Percentiles rank a stretch among this genome's conserved stretches.
phyloP scores from a whole-genome alignment of 2,888 invertebrate genomes.

The Apodemia duryi region DNA sequence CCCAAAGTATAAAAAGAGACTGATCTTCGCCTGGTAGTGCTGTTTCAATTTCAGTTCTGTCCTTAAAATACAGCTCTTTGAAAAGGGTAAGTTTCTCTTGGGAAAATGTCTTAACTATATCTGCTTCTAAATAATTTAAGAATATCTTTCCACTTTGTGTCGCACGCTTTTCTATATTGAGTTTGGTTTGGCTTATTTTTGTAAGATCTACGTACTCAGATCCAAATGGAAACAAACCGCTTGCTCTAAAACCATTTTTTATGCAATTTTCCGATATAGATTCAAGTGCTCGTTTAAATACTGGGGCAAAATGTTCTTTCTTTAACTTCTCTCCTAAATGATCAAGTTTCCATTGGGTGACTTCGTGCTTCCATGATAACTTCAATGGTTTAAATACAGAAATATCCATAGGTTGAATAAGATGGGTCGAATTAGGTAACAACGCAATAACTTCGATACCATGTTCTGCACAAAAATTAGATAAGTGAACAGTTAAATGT shows the following conservation, averaged over 20 bases:
- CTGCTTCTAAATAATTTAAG: neutral
- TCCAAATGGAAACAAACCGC: slow-evolving; percentile 35
- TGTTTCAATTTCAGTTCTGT: no score
- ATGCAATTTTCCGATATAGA: slow-evolving; percentile 24
- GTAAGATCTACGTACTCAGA: slow-evolving; percentile 33
- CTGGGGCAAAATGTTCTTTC: slow-evolving; percentile 8
- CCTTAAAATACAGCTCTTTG: no score
- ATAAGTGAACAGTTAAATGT: slow-evolving; percentile 8
- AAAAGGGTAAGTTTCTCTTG: no score
- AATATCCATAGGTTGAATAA: slow-evolving; percentile 12
- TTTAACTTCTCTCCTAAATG: neutral
- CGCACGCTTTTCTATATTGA: neutral
- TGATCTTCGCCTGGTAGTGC: no score
- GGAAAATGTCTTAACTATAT: no score
- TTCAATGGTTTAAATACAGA: neutral
- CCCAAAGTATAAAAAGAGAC: no score
- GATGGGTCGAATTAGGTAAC: slow-evolving; percentile 1
- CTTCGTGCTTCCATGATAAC: neutral
- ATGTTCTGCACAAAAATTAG: slow-evolving; percentile 8
- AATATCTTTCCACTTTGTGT: neutral
- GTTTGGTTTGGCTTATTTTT: slow-evolving; percentile 29
- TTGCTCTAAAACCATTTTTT: slow-evolving; percentile 34
- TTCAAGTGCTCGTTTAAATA: neutral
- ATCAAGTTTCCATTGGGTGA: neutral
- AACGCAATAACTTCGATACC: slow-evolving; percentile 8